Percentiles rank a stretch among this genome's conserved stretches.
Conservation (phyloP, 2,888 invertebrate species). For the Dasysyrphus albostriatus region DNA sequence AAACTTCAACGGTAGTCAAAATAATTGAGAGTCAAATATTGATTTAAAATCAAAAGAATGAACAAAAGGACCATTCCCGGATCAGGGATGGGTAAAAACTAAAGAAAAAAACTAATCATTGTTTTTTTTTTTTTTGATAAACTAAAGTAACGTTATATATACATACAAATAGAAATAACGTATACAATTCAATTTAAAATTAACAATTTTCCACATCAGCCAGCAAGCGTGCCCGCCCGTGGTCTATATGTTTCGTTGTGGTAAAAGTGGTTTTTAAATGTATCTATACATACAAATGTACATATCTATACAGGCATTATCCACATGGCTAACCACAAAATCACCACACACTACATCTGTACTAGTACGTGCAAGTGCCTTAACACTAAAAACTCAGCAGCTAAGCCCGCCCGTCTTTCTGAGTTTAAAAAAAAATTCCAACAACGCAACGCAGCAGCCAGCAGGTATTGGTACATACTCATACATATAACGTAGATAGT, state of each 20-base stretch:
- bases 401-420: background rate
- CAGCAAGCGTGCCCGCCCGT: conserved; percentile 5
- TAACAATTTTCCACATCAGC: conserved; percentile 69
- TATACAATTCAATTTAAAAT: conserved; percentile 60
- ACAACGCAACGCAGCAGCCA: background rate
- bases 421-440: background rate
- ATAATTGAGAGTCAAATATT: background rate
- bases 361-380: background rate
- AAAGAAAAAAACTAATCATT: background rate
- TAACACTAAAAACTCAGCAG: background rate
- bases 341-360: conserved; percentile 26
- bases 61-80: background rate
- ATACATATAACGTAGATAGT: background rate
- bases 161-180: background rate
- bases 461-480: background rate
- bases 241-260: background rate
- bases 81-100: background rate
- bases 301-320: background rate
- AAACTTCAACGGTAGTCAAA: background rate
- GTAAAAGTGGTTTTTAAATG: background rate
- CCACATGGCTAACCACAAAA: conserved; percentile 48
- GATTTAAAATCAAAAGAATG: background rate
- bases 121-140: too few species aligned
- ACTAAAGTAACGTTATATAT: background rate
- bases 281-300: background rate